Evolutionary conservation across 1,140 invertebrate genomes (phyloP), one percentile per base, ranked within the genome.

Genomic region (Lineus longissimus): DNA sequence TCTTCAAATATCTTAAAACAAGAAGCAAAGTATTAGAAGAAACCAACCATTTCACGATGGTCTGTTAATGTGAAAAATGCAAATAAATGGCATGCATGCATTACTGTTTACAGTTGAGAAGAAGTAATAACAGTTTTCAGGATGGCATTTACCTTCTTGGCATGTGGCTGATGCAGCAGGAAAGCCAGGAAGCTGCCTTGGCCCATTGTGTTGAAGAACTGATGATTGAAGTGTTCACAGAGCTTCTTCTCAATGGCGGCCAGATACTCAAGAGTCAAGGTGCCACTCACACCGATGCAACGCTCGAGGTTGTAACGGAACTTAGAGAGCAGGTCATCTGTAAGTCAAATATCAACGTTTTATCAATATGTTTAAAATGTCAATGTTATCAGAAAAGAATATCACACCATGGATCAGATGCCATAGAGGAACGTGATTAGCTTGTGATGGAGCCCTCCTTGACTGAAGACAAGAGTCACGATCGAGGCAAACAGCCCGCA

Each of bases 131-230:
- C 15, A 36, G 33, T 15, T 36, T 36, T 4, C 33, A 36, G 33
- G 4, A 15, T 36, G 6, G n/a, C 1, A 29, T 61, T 58, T 63
- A 79, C 77, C 54, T 70, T 61, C 69, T 74, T 77, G 15, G 72
- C 64, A 45, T 56, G 55, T 31, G 47, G 23, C 41, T 78, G 73
- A 13, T 63, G 41, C 9, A 70, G 51, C 2, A 77, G 30, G 61
- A 80, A 78, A 19, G 74, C 63, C 17, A 78, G 62, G 65, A 80
- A 80, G 43, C 70, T 62, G 19, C 76, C 76, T 66, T 69, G 69
- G 7, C 75, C 75, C 67, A 80, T 72, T 4, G 55, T 65, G 45
- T 29, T 19, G 62, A 80, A 80, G 2, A 62, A 59, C 0, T 64
- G 33, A 55, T 72, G 74, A 1, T 61, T 64, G 63, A 70, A 77